These are phyloP conservation scores for Dicaeum eximium DNA, from an alignment of 2,113 vertebrate species.

Conservation along the genomic window DNA sequence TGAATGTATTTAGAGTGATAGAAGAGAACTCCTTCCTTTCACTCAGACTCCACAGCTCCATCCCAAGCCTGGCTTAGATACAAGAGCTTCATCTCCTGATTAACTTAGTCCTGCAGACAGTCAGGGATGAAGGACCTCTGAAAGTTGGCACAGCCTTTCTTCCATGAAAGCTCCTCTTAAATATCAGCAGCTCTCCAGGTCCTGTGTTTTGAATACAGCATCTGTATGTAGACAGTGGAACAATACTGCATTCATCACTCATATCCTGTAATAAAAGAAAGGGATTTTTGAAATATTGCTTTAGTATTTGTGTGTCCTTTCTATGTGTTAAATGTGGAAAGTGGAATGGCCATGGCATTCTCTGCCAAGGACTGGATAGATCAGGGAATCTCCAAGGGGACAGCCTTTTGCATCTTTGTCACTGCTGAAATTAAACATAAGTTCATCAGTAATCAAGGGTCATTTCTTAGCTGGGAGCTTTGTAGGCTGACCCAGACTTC, in stretches of 20 bases:
- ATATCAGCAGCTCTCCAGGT: slow-evolving; percentile 25
- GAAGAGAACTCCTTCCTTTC: slow-evolving; percentile 9
- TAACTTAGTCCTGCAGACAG: slow-evolving; percentile 62
- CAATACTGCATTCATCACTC: slow-evolving; percentile 26
- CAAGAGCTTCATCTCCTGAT: slow-evolving; percentile 71
- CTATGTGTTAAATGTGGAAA: not conserved
- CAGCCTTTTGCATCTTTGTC: not conserved
- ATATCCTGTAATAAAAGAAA: slow-evolving; percentile 18
- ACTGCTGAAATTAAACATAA: not conserved
- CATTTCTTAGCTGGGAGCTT: not conserved
- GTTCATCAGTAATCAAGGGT: not conserved
- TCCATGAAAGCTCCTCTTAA: slow-evolving; percentile 46
- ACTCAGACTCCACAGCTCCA: not conserved
- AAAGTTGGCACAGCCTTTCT: slow-evolving; percentile 63
- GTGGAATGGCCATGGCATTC: not conserved
- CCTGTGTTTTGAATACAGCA: slow-evolving; percentile 34
- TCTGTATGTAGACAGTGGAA: slow-evolving; percentile 2
- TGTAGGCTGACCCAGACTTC: not conserved
- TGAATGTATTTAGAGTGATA: slow-evolving; percentile 35
- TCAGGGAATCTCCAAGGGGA: not conserved
- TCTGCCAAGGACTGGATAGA: not conserved
- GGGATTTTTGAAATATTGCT: slow-evolving; percentile 37
- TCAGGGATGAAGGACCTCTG: slow-evolving; percentile 50
- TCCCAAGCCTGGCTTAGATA: slow-evolving; percentile 64
- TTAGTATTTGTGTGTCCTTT: not conserved